phyloP scores from a whole-genome alignment of 2,797 vertebrate genomes.

The Neomorphus geoffroyi region DNA sequence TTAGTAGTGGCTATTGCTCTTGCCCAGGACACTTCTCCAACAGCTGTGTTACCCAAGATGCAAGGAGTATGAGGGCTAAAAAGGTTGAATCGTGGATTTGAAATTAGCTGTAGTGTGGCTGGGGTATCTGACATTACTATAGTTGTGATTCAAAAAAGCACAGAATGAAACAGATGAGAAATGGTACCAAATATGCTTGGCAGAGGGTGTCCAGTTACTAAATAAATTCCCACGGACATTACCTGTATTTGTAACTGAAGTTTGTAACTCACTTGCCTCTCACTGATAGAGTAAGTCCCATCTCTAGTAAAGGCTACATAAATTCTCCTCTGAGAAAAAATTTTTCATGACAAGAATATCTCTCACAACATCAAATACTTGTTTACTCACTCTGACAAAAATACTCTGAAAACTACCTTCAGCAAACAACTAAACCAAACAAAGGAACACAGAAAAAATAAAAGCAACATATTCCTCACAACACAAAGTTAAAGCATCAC shows the following conservation, averaged over 20 bases:
- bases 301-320: not conserved
- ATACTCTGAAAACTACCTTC: not conserved
- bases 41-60: not conserved
- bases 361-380: not conserved
- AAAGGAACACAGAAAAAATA: not conserved
- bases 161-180: not conserved
- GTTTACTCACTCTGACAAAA: not conserved
- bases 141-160: not conserved
- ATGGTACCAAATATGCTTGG: not conserved
- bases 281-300: not conserved
- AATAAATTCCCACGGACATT: not conserved
- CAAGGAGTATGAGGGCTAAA: not conserved
- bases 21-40: not conserved
- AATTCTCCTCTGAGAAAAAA: not conserved
- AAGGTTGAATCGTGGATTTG: not conserved
- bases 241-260: not conserved
- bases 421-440: not conserved
- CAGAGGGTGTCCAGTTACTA: not conserved
- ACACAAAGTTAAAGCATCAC: not conserved
- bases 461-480: not conserved
- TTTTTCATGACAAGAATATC: not conserved
- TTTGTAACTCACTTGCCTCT: not conserved
- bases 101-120: not conserved
- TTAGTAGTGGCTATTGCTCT: not conserved
- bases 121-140: not conserved